A percentile compares a stretch with the other conserved stretches of the same genome.
These are phyloP conservation scores for Sapayoa aenigma DNA, from an alignment of 2,113 vertebrate genomes.

Conservation along the genomic window DNA sequence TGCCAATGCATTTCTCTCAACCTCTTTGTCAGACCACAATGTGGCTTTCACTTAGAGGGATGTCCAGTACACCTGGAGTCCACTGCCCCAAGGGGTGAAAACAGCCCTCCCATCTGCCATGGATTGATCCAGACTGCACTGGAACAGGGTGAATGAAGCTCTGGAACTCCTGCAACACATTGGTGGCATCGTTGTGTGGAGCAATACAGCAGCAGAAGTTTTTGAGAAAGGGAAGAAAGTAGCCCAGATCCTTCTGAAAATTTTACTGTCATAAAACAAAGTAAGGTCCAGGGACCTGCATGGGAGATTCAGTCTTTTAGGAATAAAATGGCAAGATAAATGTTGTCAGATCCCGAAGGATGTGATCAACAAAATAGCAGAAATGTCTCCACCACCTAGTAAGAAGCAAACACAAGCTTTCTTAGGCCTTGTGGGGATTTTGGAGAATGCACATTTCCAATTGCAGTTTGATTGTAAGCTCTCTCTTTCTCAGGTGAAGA, in stretches of 20 bases:
- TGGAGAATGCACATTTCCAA: background rate
- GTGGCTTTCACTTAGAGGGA: background rate
- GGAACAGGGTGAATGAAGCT: background rate
- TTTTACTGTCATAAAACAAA: background rate
- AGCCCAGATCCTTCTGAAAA: background rate
- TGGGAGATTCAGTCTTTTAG: background rate
- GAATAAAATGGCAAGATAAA: background rate
- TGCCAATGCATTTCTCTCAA: background rate
- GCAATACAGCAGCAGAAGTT: background rate
- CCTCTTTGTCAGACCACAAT: background rate
- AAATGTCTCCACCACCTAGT: background rate
- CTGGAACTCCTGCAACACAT: background rate
- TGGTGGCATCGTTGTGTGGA: background rate
- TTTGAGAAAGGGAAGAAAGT: background rate
- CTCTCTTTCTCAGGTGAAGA: background rate
- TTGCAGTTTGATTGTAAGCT: background rate
- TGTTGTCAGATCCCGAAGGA: background rate
- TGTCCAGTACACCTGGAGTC: background rate
- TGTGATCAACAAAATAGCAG: background rate
- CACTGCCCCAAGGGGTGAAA: background rate
- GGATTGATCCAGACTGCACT: background rate
- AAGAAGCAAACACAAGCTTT: background rate
- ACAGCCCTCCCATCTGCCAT: background rate
- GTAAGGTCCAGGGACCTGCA: background rate
- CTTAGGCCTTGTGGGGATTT: background rate